These are phyloP conservation scores for Xestoiulus laeticollis DNA, from an alignment of 2,888 invertebrate genomes.

Conservation along the genomic window DNA sequence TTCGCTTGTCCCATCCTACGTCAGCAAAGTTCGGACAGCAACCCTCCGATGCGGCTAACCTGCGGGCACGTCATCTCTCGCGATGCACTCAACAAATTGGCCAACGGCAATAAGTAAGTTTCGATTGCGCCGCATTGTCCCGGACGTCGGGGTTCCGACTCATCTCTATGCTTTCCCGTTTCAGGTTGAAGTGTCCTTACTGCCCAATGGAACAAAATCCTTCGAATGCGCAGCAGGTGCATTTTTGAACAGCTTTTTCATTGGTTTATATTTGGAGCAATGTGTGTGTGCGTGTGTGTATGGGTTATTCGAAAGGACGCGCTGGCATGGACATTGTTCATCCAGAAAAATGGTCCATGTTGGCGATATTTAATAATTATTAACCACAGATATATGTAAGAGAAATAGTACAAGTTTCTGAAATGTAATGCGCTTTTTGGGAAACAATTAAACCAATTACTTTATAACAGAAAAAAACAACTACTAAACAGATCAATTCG, in stretches of 20 bases:
- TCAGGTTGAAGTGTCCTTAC: slow-evolving; percentile 97
- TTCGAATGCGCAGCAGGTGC: slow-evolving; percentile 89
- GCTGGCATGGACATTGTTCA: too few species aligned
- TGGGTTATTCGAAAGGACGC: too few species aligned
- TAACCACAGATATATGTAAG: background rate
- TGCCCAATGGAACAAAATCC: slow-evolving; percentile 97
- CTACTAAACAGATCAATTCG: too few species aligned
- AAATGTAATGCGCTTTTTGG: background rate
- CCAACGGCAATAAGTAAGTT: slow-evolving; percentile 87
- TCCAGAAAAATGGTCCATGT: background rate
- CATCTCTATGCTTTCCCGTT: slow-evolving; percentile 60
- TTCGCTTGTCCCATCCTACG: slow-evolving; percentile 98
- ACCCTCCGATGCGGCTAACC: slow-evolving; percentile 96
- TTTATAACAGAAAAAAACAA: background rate
- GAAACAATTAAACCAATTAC: background rate
- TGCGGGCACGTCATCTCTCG: slow-evolving; percentile 99
- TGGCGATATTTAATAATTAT: background rate
- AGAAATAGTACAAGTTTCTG: background rate
- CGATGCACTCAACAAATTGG: slow-evolving; percentile 95
- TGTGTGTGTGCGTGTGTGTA: background rate
- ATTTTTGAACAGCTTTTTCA: slow-evolving; percentile 74
- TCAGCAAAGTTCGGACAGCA: slow-evolving; percentile 93
- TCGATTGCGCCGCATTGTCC: background rate
- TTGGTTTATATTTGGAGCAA: background rate
- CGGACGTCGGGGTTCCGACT: background rate